These are phyloP conservation scores for Tretioscincus oriximinensis DNA, from an alignment of 2,113 vertebrate genomes.

Conservation along the genomic window DNA sequence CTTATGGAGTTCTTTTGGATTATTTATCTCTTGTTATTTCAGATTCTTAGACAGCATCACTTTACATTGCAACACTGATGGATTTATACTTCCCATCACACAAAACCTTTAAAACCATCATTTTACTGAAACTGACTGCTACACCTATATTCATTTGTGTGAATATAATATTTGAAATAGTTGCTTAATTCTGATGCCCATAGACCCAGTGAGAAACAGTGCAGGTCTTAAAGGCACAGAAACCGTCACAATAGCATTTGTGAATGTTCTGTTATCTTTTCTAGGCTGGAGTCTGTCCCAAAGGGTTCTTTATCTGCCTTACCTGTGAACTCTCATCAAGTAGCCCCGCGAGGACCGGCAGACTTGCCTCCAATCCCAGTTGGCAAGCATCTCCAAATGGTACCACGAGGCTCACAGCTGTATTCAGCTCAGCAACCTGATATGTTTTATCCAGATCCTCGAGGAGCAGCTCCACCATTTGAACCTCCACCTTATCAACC, in stretches of 20 bases:
- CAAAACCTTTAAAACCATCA: no score
- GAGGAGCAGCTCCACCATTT: slow-evolving; percentile 85
- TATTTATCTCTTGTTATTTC: no score
- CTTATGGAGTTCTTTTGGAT: no score
- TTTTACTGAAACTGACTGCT: no score
- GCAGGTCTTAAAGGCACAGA: neutral
- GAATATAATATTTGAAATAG: no score
- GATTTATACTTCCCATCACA: no score
- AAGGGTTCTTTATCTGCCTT: slow-evolving; percentile 82
- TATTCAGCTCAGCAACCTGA: slow-evolving; percentile 85
- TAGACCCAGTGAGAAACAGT: neutral
- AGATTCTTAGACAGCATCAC: no score
- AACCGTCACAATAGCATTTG: neutral
- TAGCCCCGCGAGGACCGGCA: slow-evolving; percentile 76
- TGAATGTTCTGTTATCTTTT: neutral
- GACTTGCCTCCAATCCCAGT: slow-evolving; percentile 83
- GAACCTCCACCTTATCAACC: slow-evolving; percentile 85
- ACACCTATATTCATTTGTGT: no score
- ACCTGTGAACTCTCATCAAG: slow-evolving; percentile 81
- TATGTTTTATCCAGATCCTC: slow-evolving; percentile 85
- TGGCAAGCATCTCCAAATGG: slow-evolving; percentile 86
- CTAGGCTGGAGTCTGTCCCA: slow-evolving; percentile 82
- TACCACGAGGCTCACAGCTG: slow-evolving; percentile 83
- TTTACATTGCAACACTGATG: no score
- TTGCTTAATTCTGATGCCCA: neutral